A percentile compares a stretch with the other conserved stretches of the same genome.
Conservation (phyloP, 2,113 vertebrate genomes). For the Ctenodactylus gundi region DNA sequence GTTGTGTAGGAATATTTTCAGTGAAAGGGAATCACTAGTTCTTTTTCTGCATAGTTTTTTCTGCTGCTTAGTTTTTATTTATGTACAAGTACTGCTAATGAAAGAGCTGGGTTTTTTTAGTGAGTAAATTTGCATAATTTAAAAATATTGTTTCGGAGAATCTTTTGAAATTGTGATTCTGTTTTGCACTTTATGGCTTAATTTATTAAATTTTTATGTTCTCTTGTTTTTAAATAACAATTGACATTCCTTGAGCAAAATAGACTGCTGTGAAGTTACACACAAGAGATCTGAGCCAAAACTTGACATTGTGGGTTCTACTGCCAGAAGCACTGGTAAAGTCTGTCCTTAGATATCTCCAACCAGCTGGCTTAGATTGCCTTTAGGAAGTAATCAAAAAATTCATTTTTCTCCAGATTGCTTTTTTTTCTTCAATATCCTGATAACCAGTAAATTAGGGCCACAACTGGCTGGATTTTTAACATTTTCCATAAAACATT, state of each 20-base stretch:
- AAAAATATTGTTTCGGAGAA: constrained; percentile 75
- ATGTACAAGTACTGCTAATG: constrained; percentile 82
- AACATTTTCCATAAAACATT: constrained; percentile 50
- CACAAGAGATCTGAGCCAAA: constrained; percentile 67
- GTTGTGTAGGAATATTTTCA: constrained; percentile 78
- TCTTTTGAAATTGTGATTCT: constrained; percentile 77
- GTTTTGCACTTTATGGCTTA: constrained; percentile 78
- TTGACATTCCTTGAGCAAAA: constrained; percentile 69
- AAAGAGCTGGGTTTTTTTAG: constrained; percentile 80
- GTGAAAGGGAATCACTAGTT: constrained; percentile 79
- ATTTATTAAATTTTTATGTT: constrained; percentile 73
- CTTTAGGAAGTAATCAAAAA: constrained; percentile 23
- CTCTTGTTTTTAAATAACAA: constrained; percentile 51
- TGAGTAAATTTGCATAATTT: constrained; percentile 77
- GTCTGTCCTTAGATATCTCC: constrained; percentile 54
- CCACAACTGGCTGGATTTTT: background rate
- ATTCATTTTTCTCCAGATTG: constrained; percentile 9
- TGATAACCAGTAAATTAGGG: constrained; percentile 51
- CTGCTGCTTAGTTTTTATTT: constrained; percentile 83
- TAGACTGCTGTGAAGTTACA: constrained; percentile 54
- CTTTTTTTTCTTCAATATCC: constrained; percentile 28
- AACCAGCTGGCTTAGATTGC: constrained; percentile 58
- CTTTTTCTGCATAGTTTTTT: constrained; percentile 80
- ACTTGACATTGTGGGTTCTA: constrained; percentile 46
- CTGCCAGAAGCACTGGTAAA: constrained; percentile 48